Conservation (phyloP, 2,113 vertebrate species). For the Halichoerus grypus region DNA sequence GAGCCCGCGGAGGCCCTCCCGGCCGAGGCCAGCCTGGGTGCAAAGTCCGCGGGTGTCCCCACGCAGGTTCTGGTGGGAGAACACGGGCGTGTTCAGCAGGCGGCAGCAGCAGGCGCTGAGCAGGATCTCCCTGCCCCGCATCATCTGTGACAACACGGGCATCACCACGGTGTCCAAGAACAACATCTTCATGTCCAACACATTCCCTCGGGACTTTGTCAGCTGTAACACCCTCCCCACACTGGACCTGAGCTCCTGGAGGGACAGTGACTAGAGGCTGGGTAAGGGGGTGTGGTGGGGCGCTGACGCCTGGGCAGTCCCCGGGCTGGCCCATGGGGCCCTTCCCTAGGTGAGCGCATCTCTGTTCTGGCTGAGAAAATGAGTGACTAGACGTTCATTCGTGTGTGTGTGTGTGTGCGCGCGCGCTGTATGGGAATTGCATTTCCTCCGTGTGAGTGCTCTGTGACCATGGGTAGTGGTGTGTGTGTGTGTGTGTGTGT, state of each 20-base stretch:
- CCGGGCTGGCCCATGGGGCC: neutral
- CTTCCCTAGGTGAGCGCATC: neutral
- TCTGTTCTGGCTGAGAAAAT: neutral
- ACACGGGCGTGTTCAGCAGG: constrained; percentile 87
- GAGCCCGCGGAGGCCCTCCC: neutral
- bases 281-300: neutral
- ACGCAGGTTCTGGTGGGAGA: constrained; percentile 92
- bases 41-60: fast-evolving
- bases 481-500: neutral
- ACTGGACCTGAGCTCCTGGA: constrained; percentile 81
- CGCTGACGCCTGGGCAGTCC: neutral
- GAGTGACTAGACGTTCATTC: neutral
- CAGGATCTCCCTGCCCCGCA: constrained; percentile 89
- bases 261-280: constrained; percentile 33
- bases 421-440: neutral
- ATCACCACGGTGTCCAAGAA: constrained; percentile 89
- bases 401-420: neutral
- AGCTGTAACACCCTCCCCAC: constrained; percentile 57
- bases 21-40: neutral
- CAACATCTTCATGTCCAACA: constrained; percentile 88
- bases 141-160: constrained; percentile 94
- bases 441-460: neutral
- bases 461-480: neutral
- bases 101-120: constrained; percentile 87
- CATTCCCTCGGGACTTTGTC: constrained; percentile 79